Evolutionary conservation across 1,140 invertebrate species (phyloP), one percentile per base, ranked within the genome.

Genomic region (Caerostris extrusa): DNA sequence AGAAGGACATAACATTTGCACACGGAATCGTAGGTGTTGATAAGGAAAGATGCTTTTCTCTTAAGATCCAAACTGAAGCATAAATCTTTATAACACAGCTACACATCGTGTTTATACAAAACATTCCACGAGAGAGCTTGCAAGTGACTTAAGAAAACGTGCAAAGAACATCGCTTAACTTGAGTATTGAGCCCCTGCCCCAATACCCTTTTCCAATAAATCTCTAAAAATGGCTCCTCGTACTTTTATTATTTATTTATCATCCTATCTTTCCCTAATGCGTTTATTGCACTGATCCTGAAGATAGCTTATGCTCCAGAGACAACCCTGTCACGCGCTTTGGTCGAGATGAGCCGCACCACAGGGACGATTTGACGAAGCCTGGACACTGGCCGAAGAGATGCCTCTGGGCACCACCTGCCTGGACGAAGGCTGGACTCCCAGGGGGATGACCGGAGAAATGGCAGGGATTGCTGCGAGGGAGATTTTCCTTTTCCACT

Each of bases 201-300:
- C 81, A 17, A 69, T 71, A 61, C 87, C 71, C 64, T 81, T 69
- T 77, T 61, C 89, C 71, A 90, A 81, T 81, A 90, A 90, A 81
- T 71, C 71, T 71, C 71, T 81, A 90, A 90, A 81, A 90, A 81
- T 55, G 85, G 53, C 53, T 90, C 19, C 56, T 67, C 12, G 14
- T 53, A 50, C 64, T 71, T 69, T 90, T 90, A 81, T 90, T 90
- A 90, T 90, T 90, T 90, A 90, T 90, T 90, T 90, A 90, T 90
- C 71, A 90, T 90, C 69, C 89, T 81, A 81, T 90, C 69, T 90
- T 57, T 90, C 56, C 69, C 19, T 90, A 90, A 90, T 90, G 89
- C 89, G 89, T 90, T 90, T 90, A 90, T 90, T 90, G 81, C 89
- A 60, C 71, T 90, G 89, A 90, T 90, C 89, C 57, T 50, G 89